phyloP scores from a whole-genome alignment of 2,113 vertebrate species.

The Orientallactaga bullata region DNA sequence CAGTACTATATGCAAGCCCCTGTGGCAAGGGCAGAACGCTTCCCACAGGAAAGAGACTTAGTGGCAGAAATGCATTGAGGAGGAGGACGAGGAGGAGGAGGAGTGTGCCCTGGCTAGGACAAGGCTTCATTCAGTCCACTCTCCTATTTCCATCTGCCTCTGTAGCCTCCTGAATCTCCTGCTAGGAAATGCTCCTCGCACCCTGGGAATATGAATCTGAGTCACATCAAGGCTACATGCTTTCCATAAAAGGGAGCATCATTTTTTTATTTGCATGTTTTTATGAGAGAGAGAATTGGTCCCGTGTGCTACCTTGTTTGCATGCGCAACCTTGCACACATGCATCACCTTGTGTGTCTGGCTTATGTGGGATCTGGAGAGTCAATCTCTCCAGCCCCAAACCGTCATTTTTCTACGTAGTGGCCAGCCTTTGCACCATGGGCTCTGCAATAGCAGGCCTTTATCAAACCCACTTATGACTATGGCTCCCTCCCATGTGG shows the following conservation, averaged over 20 bases:
- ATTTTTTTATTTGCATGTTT: background rate
- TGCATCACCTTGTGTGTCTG: too few species aligned
- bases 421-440: background rate
- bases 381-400: too few species aligned
- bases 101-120: rapidly evolving
- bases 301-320: too few species aligned
- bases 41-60: background rate
- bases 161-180: rapidly evolving
- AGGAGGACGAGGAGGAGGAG: background rate
- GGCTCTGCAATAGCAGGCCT: background rate
- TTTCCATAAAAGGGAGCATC: background rate
- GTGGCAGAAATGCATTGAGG: background rate
- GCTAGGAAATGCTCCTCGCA: background rate
- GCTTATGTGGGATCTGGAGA: too few species aligned
- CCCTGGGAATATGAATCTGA: background rate
- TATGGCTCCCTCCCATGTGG: rapidly evolving
- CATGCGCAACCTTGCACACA: too few species aligned
- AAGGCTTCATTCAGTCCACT: too few species aligned
- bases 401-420: too few species aligned
- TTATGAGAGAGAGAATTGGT: too few species aligned
- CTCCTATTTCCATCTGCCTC: rapidly evolving
- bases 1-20: too few species aligned
- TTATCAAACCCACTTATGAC: background rate
- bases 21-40: background rate
- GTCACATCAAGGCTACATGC: background rate